Evolutionary conservation across 2,888 invertebrate genomes (phyloP).

Genomic region (Leptothorax acervorum): DNA sequence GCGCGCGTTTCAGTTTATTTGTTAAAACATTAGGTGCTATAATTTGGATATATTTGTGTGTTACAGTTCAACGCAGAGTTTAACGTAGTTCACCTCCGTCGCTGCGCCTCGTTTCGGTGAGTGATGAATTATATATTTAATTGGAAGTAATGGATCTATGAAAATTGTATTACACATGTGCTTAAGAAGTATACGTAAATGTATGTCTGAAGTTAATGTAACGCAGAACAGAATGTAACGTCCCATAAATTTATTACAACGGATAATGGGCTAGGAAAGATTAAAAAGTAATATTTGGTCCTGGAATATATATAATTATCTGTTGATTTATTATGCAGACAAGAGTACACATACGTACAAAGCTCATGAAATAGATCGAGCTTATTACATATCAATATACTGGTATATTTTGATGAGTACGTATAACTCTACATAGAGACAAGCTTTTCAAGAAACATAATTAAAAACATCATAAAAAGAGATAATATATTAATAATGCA

Average conservation of each 20-base stretch:
- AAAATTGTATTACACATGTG: neutral
- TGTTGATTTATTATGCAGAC: neutral
- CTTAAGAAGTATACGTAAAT: neutral
- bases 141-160: neutral
- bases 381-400: neutral
- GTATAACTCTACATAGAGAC: neutral
- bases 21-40: neutral
- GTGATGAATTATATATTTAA: neutral
- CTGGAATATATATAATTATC: neutral
- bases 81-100: neutral
- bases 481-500: neutral
- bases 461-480: neutral
- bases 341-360: neutral
- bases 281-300: neutral
- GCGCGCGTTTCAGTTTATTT: neutral
- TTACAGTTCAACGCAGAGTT: neutral
- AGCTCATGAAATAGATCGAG: neutral
- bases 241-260: neutral
- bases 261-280: no score
- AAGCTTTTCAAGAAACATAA: neutral
- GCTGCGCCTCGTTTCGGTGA: neutral
- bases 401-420: neutral
- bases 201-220: neutral
- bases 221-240: neutral
- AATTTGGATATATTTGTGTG: conserved; percentile 4